Evolutionary conservation across 2,888 invertebrate species (phyloP), one percentile per base, ranked within the genome.

Genomic region (Microctonus aethiopoides): DNA sequence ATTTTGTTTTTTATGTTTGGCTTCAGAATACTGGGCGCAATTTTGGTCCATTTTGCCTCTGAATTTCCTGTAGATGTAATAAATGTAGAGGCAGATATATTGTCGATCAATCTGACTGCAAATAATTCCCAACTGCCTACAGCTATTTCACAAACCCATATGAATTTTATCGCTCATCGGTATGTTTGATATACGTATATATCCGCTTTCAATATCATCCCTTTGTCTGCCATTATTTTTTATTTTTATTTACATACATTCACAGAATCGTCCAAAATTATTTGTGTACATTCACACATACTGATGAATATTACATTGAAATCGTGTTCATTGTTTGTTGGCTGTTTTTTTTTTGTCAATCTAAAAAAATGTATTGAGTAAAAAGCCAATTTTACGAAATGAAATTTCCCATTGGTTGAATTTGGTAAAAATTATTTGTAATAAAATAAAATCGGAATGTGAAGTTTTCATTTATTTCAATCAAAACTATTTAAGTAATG

Each of bases 251-350:
- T n/a, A 16, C 16, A 46, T 16, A 16, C 16, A 46, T 46, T 9
- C 16, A 46, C 16, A 7, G 20, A 46, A 7, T 5, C 7, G 20
- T 16, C 20, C 6, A 1, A 16, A 46, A 46, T 6, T 6, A 46
- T n/a, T 1, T 2, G 6, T 7, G 5, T n/a, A 7, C n/a, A 16
- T 4, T 0, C 0, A 0, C 0, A 39, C 13, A 39, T n/a, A n/a
- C 39, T 2, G 32, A 32, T 32, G 3, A 39, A 39, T 39, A 9
- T 32, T 32, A 32, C 3, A 39, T 39, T n/a, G n/a, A 39, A 39
- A n/a, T 39, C 39, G 13, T n/a, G 39, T 39, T n/a, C 32, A 39
- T 39, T 39, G 9, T 7, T 39, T 2, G 4, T 39, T 39, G 1
- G 3, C n/a, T 2, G 11, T n/a, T 13, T 39, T 13, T 39, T 39